Conservation (phyloP, 2,797 vertebrate genomes). For the Smutsia gigantea region DNA sequence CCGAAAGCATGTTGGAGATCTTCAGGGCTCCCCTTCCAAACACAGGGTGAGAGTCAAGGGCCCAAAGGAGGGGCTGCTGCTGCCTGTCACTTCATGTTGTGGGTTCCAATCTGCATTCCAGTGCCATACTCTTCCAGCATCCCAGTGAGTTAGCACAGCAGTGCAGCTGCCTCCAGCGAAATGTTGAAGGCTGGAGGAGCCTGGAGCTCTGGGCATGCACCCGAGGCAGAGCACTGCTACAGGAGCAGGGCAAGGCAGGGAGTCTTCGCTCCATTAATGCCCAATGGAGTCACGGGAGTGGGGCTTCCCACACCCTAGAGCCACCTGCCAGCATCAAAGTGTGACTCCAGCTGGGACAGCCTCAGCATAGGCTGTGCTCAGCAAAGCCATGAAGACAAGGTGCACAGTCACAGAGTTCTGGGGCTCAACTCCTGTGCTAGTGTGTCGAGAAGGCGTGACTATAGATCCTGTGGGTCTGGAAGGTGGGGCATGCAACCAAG, state of each 20-base stretch:
- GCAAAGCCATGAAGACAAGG: background rate
- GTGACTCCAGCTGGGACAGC: background rate
- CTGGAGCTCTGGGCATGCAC: background rate
- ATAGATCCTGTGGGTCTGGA: background rate
- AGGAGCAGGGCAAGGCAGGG: too few relatives aligned
- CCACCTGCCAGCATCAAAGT: background rate
- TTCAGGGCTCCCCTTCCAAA: background rate
- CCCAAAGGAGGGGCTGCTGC: background rate
- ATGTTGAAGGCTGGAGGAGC: background rate
- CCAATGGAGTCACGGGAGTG: background rate
- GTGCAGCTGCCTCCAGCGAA: background rate
- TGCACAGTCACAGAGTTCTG: background rate
- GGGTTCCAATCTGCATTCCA: background rate
- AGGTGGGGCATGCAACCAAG: background rate
- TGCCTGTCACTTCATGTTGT: background rate
- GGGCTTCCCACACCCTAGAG: background rate
- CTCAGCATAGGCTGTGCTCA: background rate
- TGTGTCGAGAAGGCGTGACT: background rate
- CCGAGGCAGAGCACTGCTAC: background rate
- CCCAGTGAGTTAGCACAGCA: background rate
- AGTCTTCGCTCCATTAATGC: background rate
- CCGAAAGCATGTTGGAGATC: background rate
- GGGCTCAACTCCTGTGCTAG: background rate
- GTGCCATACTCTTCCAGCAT: background rate
- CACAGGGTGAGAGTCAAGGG: background rate